Base-by-base conservation (phyloP, 2,797 vertebrate species). In the Channa striata region DNA sequence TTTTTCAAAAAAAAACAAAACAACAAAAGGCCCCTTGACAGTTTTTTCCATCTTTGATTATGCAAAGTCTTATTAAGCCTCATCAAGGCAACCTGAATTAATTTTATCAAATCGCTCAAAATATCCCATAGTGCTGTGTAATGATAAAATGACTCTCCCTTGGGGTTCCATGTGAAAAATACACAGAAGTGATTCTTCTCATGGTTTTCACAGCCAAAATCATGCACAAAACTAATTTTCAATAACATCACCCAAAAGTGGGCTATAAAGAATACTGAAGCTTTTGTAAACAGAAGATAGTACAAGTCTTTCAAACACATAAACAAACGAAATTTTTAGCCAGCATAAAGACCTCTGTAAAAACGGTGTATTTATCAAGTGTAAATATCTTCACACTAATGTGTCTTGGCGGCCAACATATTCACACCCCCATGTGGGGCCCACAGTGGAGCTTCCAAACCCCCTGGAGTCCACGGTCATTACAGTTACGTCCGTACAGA, bases 391-490 rank as follows among this genome's bases (percentile, higher is more conserved):
- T 37, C 11, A 9, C 58, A 49, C 14, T 67, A 13, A 57, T 65
- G 36, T 21, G 12, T 71, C 42, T 48, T 52, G 25, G 62, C 60
- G 53, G 42, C 9, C 25, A 25, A 50, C 11, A 54, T 36, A 54
- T 73, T 80, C 52, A 62, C 59, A 63, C 53, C 30, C 78, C 48
- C 52, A 2, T 6, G 58, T 20, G 77, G 82, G 84, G 80, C 78
- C 82, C 59, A 68, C 59, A 14, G n/a, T 9, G 69, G 68, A 77
- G 58, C 59, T 72, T 46, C 30, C 47, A n/a, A 44, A 50, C 48
- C 53, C 58, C 46, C 42, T 37, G 6, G 33, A 52, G 70, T 59
- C 43, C 37, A 11, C 66, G 13, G 23, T 34, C 65, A 57, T 46
- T 16, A 47, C 3, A 44, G 60, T 71, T 48, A 77, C 19, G 56